phyloP scores from a whole-genome alignment of 2,113 vertebrate genomes.

The Silurus glanis region DNA sequence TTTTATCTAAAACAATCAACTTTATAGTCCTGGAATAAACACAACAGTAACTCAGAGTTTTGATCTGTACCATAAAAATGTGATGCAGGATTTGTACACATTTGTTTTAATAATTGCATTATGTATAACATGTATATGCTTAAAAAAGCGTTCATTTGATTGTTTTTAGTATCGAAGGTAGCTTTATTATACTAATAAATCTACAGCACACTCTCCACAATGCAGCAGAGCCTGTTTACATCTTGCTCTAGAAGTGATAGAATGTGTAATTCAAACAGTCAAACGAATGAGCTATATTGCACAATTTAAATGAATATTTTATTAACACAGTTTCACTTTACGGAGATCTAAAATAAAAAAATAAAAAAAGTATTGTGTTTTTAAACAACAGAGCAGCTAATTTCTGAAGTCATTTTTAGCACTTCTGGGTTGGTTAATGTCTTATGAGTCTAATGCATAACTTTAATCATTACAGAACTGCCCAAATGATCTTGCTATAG shows the following conservation, averaged over 20 bases:
- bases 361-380: neutral
- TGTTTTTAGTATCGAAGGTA: neutral
- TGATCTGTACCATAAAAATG: too few species aligned
- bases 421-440: neutral
- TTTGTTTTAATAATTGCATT: neutral
- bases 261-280: neutral
- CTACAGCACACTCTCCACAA: neutral
- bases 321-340: neutral
- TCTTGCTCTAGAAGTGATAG: neutral
- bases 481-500: neutral
- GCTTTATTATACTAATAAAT: neutral
- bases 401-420: neutral
- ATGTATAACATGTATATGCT: neutral
- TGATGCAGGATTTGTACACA: neutral
- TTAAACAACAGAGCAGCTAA: neutral
- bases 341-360: neutral
- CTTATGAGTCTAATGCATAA: neutral
- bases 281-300: neutral
- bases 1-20: too few species aligned
- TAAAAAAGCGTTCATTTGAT: neutral
- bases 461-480: neutral
- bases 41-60: too few species aligned
- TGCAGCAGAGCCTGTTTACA: neutral
- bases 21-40: too few species aligned
- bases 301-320: slow-evolving; percentile 13